Base-by-base conservation (phyloP, 1,140 invertebrate genomes). In the Bombus haemorrhoidalis region DNA sequence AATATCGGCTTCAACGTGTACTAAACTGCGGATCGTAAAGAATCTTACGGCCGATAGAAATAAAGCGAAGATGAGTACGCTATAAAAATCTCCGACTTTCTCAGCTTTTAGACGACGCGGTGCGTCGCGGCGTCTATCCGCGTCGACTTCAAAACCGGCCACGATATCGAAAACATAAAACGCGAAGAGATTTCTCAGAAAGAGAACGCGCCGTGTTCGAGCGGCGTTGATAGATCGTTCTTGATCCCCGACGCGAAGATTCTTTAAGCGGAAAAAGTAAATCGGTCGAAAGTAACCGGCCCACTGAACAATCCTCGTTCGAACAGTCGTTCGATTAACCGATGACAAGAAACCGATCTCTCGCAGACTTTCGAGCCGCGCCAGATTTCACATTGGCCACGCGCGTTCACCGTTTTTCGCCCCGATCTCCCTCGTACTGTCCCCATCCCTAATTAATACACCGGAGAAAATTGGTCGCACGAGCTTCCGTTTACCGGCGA, bases 221-320 rank as follows among this genome's bases (percentile, higher is more conserved):
- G 53, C 59, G 80, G 1, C 25, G 32, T 34, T 43, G 59, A 64
- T 18, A 39, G 32, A 69, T 69, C 76, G 83, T 72, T 79, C 68
- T 80, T 62, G 66, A 80, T 79, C 83, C 68, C 68, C 34, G 66
- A 47, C 76, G 28, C 43, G 37, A 28, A 47, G 66, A 72, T 84
- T 79, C 83, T 84, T 84, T 84, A n/a, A 80, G 83, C 83, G 83
- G 83, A 84, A 84, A 80, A 79, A 84, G 76, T 84, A 80, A 84
- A 84, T 84, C 83, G 83, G 76, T 80, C 83, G 83, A 84, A 72
- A 84, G 68, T 84, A 84, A 84, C 68, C 83, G 66, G 57, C 37
- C 66, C 83, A 79, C 39, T 84, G 66, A 79, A 62, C 83, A 79
- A 79, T 79, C 75, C 83, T 59, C 64, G 47, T n/a, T n/a, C 39